A percentile compares a stretch with the other conserved stretches of the same genome.
Evolutionary conservation across 23 tunicate genomes (phyloP).

Genomic region (Diplosoma virens): DNA sequence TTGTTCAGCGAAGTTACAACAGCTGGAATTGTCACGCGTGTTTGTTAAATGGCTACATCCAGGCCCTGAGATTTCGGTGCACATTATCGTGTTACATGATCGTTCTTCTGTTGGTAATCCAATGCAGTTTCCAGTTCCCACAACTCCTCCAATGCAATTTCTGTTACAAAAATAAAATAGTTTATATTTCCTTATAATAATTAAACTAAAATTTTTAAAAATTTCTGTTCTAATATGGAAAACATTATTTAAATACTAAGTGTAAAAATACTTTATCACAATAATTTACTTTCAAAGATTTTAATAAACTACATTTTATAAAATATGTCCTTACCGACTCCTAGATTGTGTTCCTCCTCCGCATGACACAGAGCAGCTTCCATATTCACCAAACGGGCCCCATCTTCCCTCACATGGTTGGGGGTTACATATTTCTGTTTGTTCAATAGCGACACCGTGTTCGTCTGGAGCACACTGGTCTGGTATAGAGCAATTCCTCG

Average conservation of each 20-base stretch:
- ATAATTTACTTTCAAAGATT: background rate
- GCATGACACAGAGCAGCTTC: slow-evolving; percentile 14
- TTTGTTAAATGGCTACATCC: background rate
- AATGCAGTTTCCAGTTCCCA: background rate
- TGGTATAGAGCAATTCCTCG: slow-evolving; percentile 3
- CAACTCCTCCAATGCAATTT: background rate
- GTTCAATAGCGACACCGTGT: background rate
- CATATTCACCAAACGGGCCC: slow-evolving; percentile 3
- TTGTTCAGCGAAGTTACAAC: background rate
- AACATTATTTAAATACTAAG: background rate
- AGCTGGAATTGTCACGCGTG: background rate
- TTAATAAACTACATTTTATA: too few relatives aligned
- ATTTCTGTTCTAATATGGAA: background rate
- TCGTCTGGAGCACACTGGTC: slow-evolving; percentile 24
- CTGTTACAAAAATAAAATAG: background rate
- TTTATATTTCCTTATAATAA: background rate
- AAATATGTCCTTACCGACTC: too few relatives aligned
- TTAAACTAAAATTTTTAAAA: background rate
- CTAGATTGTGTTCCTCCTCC: slow-evolving; percentile 16
- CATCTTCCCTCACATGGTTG: slow-evolving; percentile 37
- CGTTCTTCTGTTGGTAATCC: background rate
- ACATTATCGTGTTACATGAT: background rate
- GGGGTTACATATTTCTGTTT: slow-evolving; percentile 13
- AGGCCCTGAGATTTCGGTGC: background rate
- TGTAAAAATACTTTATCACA: background rate